These are phyloP conservation scores for Apotomis betuletana DNA, from an alignment of 2,888 invertebrate genomes.

Conservation along the genomic window DNA sequence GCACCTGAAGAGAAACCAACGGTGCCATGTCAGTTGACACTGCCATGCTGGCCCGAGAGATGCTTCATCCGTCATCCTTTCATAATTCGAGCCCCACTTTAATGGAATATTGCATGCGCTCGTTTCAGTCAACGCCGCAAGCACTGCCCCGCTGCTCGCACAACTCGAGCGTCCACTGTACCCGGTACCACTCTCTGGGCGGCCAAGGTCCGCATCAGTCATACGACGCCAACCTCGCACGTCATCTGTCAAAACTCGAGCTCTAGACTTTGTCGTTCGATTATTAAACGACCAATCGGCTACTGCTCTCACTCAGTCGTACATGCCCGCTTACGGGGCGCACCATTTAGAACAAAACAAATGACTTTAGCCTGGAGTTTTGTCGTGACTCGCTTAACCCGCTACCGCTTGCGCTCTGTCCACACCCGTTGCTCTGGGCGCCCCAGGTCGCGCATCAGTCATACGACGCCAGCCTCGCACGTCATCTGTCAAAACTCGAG, in stretches of 20 bases:
- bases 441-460: constrained; percentile 57
- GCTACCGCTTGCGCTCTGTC: neutral
- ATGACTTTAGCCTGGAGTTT: neutral
- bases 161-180: too few relatives aligned
- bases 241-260: constrained; percentile 70
- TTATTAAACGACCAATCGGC: too few relatives aligned
- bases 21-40: too few relatives aligned
- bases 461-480: constrained; percentile 55
- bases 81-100: constrained; percentile 57
- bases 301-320: too few relatives aligned
- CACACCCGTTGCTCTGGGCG: constrained; percentile 9
- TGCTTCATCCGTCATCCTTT: constrained; percentile 60
- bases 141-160: too few relatives aligned
- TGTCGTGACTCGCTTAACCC: neutral
- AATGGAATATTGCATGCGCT: too few relatives aligned
- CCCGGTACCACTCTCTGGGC: neutral
- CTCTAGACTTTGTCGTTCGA: constrained; percentile 42
- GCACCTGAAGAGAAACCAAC: too few relatives aligned
- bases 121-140: too few relatives aligned
- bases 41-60: too few relatives aligned
- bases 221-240: constrained; percentile 55
- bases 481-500: constrained; percentile 70
- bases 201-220: constrained; percentile 57
- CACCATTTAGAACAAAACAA: too few relatives aligned
- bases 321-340: too few relatives aligned